These are phyloP conservation scores for Drosophila auraria DNA, from an alignment of 1,140 invertebrate genomes.

Conservation along the genomic window DNA sequence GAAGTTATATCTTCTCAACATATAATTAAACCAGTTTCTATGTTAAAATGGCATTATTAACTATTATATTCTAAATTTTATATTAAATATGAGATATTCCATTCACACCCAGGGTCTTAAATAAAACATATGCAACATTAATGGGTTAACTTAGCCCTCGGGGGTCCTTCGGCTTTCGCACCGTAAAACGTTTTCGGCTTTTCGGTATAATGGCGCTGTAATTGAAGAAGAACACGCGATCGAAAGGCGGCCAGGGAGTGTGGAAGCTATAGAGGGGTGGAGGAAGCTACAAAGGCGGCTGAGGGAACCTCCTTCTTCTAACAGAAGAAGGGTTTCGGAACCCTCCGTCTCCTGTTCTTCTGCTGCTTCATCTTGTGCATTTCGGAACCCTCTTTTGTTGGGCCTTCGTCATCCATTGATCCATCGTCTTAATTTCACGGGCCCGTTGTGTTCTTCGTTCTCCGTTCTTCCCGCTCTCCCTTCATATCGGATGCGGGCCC, in stretches of 20 bases:
- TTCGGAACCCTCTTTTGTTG: constrained; percentile 20
- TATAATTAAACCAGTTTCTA: too few relatives aligned
- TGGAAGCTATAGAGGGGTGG: neutral
- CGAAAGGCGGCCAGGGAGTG: constrained; percentile 27
- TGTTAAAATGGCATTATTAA: too few relatives aligned
- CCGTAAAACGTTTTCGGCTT: constrained; percentile 74
- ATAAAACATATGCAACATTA: neutral
- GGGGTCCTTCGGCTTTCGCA: constrained; percentile 49
- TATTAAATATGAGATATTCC: neutral
- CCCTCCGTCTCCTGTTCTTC: neutral
- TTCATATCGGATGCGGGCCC: constrained; percentile 38
- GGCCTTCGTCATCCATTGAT: constrained; percentile 65
- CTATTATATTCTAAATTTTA: neutral
- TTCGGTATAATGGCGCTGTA: constrained; percentile 77
- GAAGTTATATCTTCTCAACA: too few relatives aligned
- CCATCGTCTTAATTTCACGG: constrained; percentile 76
- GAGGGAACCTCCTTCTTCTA: constrained; percentile 54
- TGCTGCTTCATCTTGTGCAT: neutral
- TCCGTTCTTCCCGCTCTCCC: neutral
- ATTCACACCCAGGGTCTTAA: neutral
- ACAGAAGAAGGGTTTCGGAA: constrained; percentile 40
- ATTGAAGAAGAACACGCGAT: constrained; percentile 82
- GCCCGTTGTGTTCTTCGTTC: constrained; percentile 30
- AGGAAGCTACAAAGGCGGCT: constrained; percentile 26
- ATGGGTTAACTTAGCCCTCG: constrained; percentile 36